Base-by-base conservation (phyloP, 2,797 vertebrate genomes). In the Takifugu ocellatus region DNA sequence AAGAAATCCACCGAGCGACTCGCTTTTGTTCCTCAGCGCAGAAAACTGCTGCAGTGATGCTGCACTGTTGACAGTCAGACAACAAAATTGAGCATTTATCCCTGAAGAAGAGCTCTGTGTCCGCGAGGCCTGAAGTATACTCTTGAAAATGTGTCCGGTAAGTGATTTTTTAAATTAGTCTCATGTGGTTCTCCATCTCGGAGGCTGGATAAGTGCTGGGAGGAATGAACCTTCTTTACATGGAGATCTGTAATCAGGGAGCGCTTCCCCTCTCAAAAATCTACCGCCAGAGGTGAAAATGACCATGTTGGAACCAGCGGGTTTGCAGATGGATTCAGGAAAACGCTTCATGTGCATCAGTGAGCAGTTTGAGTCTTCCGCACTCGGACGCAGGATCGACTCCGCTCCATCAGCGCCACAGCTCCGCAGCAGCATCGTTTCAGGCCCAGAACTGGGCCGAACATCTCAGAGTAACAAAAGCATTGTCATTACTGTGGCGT, bases 221-320 rank as follows among this genome's bases (percentile, higher is more conserved):
- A 70, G 63, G 49, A 56, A 43, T 61, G 54, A 27, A 17, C 59
- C 36, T 39, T 55, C 60, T 56, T 60, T 66, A 63, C 54, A 55
- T 52, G 44, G 36, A 46, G 12, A 45, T 47, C 66, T 29, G 54
- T 50, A 69, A 72, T 80, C 52, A 61, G 59, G 29, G 46, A 31
- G 68, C 65, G 15, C 69, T 70, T 29, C 61, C 61, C 52, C 70
- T 68, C 36, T 66, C 73, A 56, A 43, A 68, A 72, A 59, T 53
- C 54, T 51, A 44, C 77, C 66, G 66, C 72, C 63, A 64, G 63
- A 74, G 69, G 75, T 68, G 75, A 70, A 70, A 76, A 77, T 75
- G 27, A 59, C 63, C 50, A 59, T 64, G 49, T 61, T 71, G 39
- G 12, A 56, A 48, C 43, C 8, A 21, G 42, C 2, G 1, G 24